Evolutionary conservation across 2,797 vertebrate species (phyloP).

Genomic region (Phylloscopus collybita): DNA sequence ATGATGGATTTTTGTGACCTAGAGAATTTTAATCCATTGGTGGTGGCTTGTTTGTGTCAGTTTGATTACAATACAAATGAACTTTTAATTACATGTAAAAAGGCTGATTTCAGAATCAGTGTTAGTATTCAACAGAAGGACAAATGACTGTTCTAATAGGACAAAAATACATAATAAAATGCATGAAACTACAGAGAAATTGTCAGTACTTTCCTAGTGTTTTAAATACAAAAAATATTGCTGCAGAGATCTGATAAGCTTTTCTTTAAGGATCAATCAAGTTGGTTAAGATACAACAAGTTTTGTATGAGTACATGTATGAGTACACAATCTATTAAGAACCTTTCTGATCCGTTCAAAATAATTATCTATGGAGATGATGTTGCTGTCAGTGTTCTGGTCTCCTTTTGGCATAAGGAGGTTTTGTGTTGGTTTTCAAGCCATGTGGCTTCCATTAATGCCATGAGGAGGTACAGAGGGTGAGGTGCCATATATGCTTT

Average conservation of each 20-base stretch:
- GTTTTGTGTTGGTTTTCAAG: neutral
- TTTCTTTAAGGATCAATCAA: neutral
- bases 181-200: neutral
- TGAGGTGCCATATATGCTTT: neutral
- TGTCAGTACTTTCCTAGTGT: neutral
- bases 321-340: neutral
- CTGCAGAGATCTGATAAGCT: neutral
- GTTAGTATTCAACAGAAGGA: neutral
- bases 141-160: neutral
- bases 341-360: neutral
- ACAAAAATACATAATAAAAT: neutral
- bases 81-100: neutral
- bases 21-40: neutral
- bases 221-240: neutral
- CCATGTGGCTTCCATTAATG: neutral
- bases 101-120: neutral
- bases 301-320: neutral
- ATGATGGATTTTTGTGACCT: slow-evolving; percentile 12
- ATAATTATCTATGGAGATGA: neutral
- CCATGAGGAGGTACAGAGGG: neutral
- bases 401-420: neutral
- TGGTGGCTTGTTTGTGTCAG: neutral
- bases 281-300: neutral
- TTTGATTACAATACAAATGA: neutral
- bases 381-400: neutral